Evolutionary conservation across 2,113 vertebrate genomes (phyloP), one percentile per base, ranked within the genome.

Genomic region (Sialia sialis): DNA sequence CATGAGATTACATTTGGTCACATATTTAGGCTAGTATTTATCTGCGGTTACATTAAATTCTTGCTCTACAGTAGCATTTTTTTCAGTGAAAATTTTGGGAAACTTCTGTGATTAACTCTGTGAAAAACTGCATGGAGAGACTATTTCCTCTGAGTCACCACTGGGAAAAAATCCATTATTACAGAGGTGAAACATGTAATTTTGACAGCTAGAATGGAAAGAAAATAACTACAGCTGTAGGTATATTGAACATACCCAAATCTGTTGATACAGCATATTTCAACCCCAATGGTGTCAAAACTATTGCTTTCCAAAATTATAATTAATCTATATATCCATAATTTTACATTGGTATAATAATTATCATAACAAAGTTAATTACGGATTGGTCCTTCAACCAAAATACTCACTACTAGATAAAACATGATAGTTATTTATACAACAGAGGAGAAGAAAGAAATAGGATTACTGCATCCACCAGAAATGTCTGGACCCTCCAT

Each of bases 91-190:
- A 82, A 68, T 11, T 34, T 60, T 64, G 52, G 41, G n/a, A 76
- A 91, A 89, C 27, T 87, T n/a, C 32, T 60, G 36, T 84, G 66
- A 73, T 92, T 85, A 89, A 54, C 8, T 76, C 23, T 46, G 11
- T 87, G 74, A 82, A 78, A 92, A 55, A 44, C 30, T 84, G 52
- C 20, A 25, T 55, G 74, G 84, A 89, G 46, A 85, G 4, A 49
- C 56, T 76, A 51, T 85, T 95, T 95, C 59, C 81, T 94, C 41
- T 91, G 66, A 89, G 66, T 89, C 58, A 89, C 26, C 23, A 26
- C 13, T 72, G 34, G 58, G 44, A 41, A 79, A 73, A 93, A 89
- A 73, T 72, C 64, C 44, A 68, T 68, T 90, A 66, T 66, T 81
- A 44, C 52, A 90, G 74, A 44, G 26, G 41, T 54, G 48, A 82